These are phyloP conservation scores for Xenopus laevis DNA, from an alignment of 2,113 vertebrate species.

Conservation along the genomic window DNA sequence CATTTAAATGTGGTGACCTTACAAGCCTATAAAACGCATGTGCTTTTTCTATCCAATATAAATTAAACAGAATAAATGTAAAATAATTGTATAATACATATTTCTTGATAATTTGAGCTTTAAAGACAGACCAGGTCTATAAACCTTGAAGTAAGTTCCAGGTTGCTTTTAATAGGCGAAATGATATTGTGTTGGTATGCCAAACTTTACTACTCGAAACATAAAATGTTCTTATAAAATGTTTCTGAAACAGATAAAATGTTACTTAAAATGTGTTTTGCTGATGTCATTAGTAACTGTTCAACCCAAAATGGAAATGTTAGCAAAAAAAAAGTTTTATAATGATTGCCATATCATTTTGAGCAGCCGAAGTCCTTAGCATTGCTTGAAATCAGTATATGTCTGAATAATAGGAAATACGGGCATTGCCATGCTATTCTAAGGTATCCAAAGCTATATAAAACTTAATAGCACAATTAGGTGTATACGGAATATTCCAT, in stretches of 20 bases:
- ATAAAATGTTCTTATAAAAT: constrained; percentile 2
- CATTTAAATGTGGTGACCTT: constrained; percentile 76
- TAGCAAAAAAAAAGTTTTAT: background rate
- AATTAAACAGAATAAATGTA: constrained; percentile 64
- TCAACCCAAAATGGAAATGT: background rate
- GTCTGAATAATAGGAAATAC: too few species aligned
- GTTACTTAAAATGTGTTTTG: constrained; percentile 35
- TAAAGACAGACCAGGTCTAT: constrained; percentile 20
- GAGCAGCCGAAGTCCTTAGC: constrained; percentile 41
- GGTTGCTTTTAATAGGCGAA: constrained; percentile 23
- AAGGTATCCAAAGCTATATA: constrained; percentile 73
- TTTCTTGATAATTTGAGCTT: constrained; percentile 46
- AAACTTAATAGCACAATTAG: constrained; percentile 69
- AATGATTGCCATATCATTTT: constrained; percentile 1
- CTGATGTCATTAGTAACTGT: constrained; percentile 18
- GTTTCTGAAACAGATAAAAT: background rate
- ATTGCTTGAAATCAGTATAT: background rate
- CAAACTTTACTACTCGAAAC: background rate
- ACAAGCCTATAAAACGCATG: constrained; percentile 64
- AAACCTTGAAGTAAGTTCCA: constrained; percentile 13
- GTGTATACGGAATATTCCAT: constrained; percentile 52
- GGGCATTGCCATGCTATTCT: constrained; percentile 44
- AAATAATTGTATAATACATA: constrained; percentile 49
- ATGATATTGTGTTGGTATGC: background rate
- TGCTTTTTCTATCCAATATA: constrained; percentile 56